Percentiles rank a stretch among this genome's conserved stretches.
These are phyloP conservation scores for Cynodonichthys magdalenae DNA, from an alignment of 2,797 vertebrate species.

Conservation along the genomic window DNA sequence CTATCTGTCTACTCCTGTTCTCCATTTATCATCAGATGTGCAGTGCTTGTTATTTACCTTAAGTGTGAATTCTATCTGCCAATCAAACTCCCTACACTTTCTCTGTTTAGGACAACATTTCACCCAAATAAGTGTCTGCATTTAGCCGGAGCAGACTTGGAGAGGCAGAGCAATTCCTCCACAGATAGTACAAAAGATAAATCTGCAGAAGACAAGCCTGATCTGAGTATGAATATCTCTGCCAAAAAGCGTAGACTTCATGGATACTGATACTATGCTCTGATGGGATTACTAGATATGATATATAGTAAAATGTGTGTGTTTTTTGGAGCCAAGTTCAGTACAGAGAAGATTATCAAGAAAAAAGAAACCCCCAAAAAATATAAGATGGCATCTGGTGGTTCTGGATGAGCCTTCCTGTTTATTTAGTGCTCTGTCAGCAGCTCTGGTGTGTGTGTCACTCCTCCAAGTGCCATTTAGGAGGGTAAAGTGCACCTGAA, in stretches of 20 bases:
- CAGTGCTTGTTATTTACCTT: constrained; percentile 16
- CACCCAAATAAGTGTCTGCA: constrained; percentile 13
- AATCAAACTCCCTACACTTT: constrained; percentile 7
- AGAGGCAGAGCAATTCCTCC: neutral
- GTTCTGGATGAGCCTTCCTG: constrained; percentile 1
- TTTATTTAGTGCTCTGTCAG: constrained; percentile 24
- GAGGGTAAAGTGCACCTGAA: constrained; percentile 27
- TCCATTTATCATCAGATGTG: constrained; percentile 6
- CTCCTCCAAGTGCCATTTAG: constrained; percentile 29
- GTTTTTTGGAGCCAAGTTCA: constrained; percentile 22
- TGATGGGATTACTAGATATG: constrained; percentile 50
- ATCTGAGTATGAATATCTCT: neutral
- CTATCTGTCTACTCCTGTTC: constrained; percentile 1
- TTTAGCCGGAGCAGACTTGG: neutral
- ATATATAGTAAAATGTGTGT: constrained; percentile 51
- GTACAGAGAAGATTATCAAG: constrained; percentile 57
- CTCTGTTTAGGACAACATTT: constrained; percentile 10
- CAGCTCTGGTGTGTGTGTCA: constrained; percentile 18
- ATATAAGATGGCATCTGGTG: constrained; percentile 32
- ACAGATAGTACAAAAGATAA: constrained; percentile 17
- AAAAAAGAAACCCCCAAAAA: constrained; percentile 26
- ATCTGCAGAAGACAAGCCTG: constrained; percentile 14
- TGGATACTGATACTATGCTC: constrained; percentile 40
- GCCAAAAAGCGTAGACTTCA: constrained; percentile 37
- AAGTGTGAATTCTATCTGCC: constrained; percentile 28